Evolutionary conservation across 2,113 vertebrate species (phyloP), one percentile per base, ranked within the genome.

Genomic region (Hiodon alosoides): DNA sequence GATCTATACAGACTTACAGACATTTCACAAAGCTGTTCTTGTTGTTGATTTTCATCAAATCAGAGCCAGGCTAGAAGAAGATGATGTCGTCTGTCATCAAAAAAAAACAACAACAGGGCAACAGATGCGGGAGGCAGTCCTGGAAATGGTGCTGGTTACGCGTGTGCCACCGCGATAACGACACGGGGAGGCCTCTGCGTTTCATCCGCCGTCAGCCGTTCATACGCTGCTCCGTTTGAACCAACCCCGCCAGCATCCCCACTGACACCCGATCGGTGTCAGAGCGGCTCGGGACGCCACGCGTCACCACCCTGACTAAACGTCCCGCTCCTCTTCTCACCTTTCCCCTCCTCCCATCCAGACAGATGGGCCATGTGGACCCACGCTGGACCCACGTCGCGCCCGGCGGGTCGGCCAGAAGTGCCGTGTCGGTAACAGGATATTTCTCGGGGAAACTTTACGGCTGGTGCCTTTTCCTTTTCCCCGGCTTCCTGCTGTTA

Each of bases 21-120:
- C 31, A 31, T 31, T 61, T 67, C 48, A 70, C 54, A 48, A 57
- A 59, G 46, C 14, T 58, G 54, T 58, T 31, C 74, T 16, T n/a
- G 69, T 71, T 50, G 61, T 31, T 50, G 16, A 16, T 72, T 64
- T 53, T 55, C 50, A 47, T 55, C 17, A 7, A 74, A 57, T 46
- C n/a, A n/a, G 57, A 17, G 58, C 48, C 51, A 74, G 72, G 57
- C 72, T 74, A 16, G 52, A 59, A 53, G 51, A 16, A 14, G 67
- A 66, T 31, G 17, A 64, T 72, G 46, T 60, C 69, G 65, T 69
- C 57, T 79, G 73, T 55, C 69, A 62, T 2, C 11, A 54, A 16
- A 53, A 9, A 16, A 47, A 31, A 31, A 31, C 31, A 31, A 31
- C 31, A 31, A 54, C 48, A 9, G 14, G 62, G 17, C 16, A 77